Conservation (phyloP, 1,140 invertebrate species). For the Macrostomum lignano region DNA sequence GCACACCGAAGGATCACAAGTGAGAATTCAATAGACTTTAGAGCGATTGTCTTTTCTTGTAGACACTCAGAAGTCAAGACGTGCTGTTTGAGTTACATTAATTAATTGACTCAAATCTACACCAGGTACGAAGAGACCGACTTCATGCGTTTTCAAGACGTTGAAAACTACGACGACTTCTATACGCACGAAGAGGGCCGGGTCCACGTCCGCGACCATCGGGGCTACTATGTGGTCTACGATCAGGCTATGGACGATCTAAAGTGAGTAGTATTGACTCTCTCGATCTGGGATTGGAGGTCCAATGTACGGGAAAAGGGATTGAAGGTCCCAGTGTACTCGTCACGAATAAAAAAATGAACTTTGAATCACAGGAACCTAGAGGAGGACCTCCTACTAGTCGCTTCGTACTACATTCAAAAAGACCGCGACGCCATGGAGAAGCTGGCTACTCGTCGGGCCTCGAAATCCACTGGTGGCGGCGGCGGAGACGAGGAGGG, state of each 20-base stretch:
- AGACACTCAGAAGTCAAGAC: too few relatives aligned
- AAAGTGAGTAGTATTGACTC: conserved; percentile 13
- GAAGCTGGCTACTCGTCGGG: not conserved
- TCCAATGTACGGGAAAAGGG: not conserved
- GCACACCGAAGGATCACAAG: conserved; percentile 19
- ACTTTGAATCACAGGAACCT: too few relatives aligned
- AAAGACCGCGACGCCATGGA: too few relatives aligned
- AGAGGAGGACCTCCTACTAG: too few relatives aligned
- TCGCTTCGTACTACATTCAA: too few relatives aligned
- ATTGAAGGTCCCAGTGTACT: too few relatives aligned
- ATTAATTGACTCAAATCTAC: too few relatives aligned
- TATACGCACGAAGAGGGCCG: conserved; percentile 20
- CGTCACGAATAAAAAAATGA: too few relatives aligned
- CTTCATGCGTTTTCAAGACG: conserved; percentile 22
- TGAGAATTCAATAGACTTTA: conserved; percentile 2
- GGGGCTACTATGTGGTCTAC: conserved; percentile 23
- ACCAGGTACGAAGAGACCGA: conserved; percentile 19
- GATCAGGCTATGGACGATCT: conserved; percentile 19
- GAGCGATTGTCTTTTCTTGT: too few relatives aligned
- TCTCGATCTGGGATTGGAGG: not conserved
- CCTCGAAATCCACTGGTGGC: not conserved
- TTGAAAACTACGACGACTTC: conserved; percentile 28
- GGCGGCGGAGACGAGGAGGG: not conserved
- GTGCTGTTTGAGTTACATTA: too few relatives aligned
- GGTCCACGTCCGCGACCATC: conserved; percentile 23